Evolutionary conservation across 2,797 vertebrate genomes (phyloP).

Genomic region (Anas acuta): DNA sequence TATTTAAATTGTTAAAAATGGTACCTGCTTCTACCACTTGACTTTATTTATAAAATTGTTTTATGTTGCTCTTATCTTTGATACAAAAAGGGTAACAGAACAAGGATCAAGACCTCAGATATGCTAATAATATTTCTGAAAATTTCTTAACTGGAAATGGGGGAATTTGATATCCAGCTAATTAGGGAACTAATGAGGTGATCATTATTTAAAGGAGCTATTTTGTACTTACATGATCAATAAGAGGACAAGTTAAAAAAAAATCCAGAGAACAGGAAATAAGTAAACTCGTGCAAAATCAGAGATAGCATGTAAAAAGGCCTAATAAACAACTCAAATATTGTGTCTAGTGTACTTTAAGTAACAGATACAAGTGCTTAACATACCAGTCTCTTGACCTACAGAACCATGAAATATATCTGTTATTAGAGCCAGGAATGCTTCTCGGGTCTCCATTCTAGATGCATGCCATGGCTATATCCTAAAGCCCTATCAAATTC

Average conservation of each 20-base stretch:
- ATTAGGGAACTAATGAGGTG: not conserved
- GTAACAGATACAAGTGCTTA: not conserved
- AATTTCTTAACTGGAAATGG: not conserved
- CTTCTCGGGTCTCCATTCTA: not conserved
- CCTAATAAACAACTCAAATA: not conserved
- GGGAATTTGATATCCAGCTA: not conserved
- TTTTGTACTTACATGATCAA: not conserved
- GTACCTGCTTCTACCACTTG: not conserved
- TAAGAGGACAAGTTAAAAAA: not conserved
- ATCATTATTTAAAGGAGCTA: not conserved
- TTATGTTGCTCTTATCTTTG: not conserved
- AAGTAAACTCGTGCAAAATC: not conserved
- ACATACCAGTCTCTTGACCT: not conserved
- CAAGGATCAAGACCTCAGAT: not conserved
- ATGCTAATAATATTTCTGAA: not conserved
- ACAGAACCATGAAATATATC: not conserved
- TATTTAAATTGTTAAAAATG: not conserved
- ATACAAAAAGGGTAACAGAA: not conserved
- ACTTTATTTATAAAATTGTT: not conserved
- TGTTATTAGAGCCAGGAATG: not conserved
- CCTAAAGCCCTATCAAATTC: not conserved
- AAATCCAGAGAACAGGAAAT: not conserved
- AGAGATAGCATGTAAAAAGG: not conserved
- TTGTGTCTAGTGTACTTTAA: not conserved
- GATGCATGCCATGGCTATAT: not conserved